Base-by-base conservation (phyloP, 2,888 invertebrate genomes). In the Elmis aenea region DNA sequence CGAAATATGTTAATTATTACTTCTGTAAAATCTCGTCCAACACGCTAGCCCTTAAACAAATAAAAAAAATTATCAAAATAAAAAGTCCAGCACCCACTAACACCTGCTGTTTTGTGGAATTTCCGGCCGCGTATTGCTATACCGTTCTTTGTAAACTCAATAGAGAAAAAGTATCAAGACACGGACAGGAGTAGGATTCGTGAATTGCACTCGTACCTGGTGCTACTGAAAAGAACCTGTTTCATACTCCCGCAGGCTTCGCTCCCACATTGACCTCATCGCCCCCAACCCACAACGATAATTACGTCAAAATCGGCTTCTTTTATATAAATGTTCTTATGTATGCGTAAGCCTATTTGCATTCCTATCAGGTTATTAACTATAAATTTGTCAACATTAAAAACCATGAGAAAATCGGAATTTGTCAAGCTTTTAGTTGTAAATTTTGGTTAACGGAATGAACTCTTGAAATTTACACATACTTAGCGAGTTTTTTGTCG, bases 241-340 rank as follows among this genome's bases (percentile, higher is more conserved):
- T 51, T 45, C 42, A 38, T 41, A 34, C 42, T 21, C 38, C 43
- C 46, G 44, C 42, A 33, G 46, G 50, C 42, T 42, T 48, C 50
- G 46, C 48, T 50, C 49, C 50, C 45, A 46, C 50, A 43, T 48
- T 50, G 52, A 51, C 52, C 51, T 48, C 51, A 40, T 50, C 49
- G 49, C 47, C 47, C 49, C 39, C 46, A 46, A 49, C 46, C 42
- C 38, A 46, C 46, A 45, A 46, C 42, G 48, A 52, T 52, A 52
- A 52, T 52, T 52, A 52, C 49, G 45, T 51, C 49, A 51, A 52
- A 52, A 51, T 51, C 48, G 39, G 48, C 44, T 46, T 34, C 49
- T 49, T 51, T 50, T 45, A 50, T 51, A 45, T 46, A 26, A 26
- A 26, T 38, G 37, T 38, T 43, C 39, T 29, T 29, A 30, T 28